Conservation (phyloP, 2,888 invertebrate genomes). For the Plagiodera versicolora region DNA sequence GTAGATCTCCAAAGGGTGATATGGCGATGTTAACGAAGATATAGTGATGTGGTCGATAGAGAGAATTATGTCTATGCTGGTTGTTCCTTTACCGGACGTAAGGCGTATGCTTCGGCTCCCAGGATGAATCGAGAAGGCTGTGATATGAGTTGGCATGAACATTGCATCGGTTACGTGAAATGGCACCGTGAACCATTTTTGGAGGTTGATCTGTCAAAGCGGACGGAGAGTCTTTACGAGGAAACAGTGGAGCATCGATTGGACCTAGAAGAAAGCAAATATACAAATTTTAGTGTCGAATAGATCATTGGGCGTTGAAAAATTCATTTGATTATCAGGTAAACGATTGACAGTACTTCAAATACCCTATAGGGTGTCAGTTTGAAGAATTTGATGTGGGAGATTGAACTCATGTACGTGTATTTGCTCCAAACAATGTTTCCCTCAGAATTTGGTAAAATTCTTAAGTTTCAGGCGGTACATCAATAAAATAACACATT, state of each 20-base stretch:
- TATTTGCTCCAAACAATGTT: too few relatives aligned
- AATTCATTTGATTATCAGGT: too few relatives aligned
- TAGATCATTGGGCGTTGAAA: too few relatives aligned
- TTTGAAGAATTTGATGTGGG: too few relatives aligned
- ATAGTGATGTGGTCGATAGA: background rate
- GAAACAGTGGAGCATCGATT: background rate
- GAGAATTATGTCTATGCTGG: conserved; percentile 20
- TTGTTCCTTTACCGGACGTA: conserved; percentile 44
- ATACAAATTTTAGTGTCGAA: background rate
- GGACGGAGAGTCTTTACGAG: conserved; percentile 7
- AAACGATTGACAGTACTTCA: too few relatives aligned
- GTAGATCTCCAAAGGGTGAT: background rate
- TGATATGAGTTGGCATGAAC: conserved; percentile 46
- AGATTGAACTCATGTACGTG: too few relatives aligned
- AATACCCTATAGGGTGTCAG: too few relatives aligned
- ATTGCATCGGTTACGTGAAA: conserved; percentile 46
- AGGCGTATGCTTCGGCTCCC: conserved; percentile 47
- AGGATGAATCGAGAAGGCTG: conserved; percentile 41
- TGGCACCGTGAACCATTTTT: conserved; percentile 47
- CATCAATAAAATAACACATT: too few relatives aligned
- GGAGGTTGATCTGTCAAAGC: background rate
- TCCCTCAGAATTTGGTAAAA: too few relatives aligned
- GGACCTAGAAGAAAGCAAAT: conserved; percentile 13
- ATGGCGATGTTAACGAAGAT: conserved; percentile 11
- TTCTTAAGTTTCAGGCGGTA: too few relatives aligned